Percentiles rank a stretch among this genome's conserved stretches.
Conservation (phyloP, 2,888 invertebrate genomes). For the Troides helena region DNA sequence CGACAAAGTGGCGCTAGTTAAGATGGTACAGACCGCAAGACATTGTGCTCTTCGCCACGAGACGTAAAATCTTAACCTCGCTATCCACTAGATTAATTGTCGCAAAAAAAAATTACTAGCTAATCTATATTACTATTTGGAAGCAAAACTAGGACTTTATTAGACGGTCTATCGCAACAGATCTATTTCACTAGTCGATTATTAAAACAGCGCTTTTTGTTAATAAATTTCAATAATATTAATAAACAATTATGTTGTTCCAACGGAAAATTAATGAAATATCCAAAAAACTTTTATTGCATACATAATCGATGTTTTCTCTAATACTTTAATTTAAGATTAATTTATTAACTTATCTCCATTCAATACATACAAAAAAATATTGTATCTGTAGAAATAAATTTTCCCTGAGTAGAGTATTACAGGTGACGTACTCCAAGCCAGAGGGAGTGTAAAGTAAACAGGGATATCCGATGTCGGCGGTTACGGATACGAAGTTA, state of each 20-base stretch:
- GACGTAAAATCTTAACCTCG: too few relatives aligned
- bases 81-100: too few relatives aligned
- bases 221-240: not conserved
- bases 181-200: too few relatives aligned
- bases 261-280: not conserved
- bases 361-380: not conserved
- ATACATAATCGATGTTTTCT: not conserved
- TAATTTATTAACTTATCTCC: not conserved
- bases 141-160: too few relatives aligned
- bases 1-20: too few relatives aligned
- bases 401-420: not conserved
- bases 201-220: too few relatives aligned
- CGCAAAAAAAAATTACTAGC: too few relatives aligned
- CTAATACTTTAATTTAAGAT: too few relatives aligned
- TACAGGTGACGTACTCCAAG: conserved; percentile 17
- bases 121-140: too few relatives aligned
- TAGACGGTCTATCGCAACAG: too few relatives aligned
- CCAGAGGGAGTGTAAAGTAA: conserved; percentile 19
- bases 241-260: not conserved
- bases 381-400: not conserved
- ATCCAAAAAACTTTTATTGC: not conserved
- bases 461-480: conserved; percentile 17
- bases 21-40: too few relatives aligned
- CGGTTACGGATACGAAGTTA: conserved; percentile 9
- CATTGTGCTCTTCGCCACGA: too few relatives aligned